Evolutionary conservation across 2,797 vertebrate genomes (phyloP), one percentile per base, ranked within the genome.

Genomic region (Lepus townsendii): DNA sequence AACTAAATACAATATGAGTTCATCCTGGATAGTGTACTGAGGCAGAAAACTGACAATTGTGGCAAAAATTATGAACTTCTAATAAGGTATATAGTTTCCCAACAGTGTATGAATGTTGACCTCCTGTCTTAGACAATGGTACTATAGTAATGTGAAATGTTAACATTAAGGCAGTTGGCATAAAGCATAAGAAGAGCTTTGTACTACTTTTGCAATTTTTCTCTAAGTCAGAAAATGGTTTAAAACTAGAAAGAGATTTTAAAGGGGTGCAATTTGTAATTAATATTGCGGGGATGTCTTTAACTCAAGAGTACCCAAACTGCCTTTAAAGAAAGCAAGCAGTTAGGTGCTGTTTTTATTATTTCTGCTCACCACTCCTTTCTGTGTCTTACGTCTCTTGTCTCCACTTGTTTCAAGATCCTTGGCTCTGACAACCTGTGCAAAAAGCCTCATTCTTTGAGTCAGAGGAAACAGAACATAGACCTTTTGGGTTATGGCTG

Each of bases 41-140:
- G 50, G 73, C 47, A 38, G 65, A 68, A 72, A 93, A 52, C 42
- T 38, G 83, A 88, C 35, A 24, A 71, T 72, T 10, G 47, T 32
- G 69, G 47, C 19, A 26, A 68, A 91, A 50, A 9, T 35, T 75
- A 9, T 63, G 35, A 60, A 54, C 94, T 72, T 95, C 88, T 72
- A 76, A 52, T 84, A 54, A 92, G 47, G 47, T 50, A 26, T 86
- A 14, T n/a, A 68, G 69, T 68, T 93, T 90, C 93, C 62, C 93
- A 86, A 72, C 92, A 84, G 35, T n/a, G 5, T 78, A 22, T 96
- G 50, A 90, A 76, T 90, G 69, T 76, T 90, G 83, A 60, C 92
- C 57, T 90, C 90, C 65, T 82, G 20, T 84, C 90, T 90, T 76
- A 32, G 35, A 68, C 89, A 82, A 72, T 50, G 84, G 24, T 69